A percentile compares a stretch with the other conserved stretches of the same genome.
phyloP scores from a whole-genome alignment of 2,888 invertebrate species.

The Microctonus brassicae region DNA sequence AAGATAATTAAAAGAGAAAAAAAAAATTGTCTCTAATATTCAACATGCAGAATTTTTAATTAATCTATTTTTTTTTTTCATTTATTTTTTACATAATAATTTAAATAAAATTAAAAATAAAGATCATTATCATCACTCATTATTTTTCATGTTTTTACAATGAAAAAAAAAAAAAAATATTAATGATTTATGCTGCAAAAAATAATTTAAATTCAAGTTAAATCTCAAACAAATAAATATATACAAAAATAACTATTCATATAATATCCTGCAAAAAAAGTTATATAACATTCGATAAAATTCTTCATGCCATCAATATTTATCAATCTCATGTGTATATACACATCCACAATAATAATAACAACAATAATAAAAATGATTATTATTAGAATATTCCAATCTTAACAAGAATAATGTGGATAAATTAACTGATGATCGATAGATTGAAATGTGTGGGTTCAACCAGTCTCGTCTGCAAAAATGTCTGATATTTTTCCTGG shows the following conservation, averaged over 20 bases:
- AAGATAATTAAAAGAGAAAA: no score
- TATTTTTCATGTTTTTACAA: no score
- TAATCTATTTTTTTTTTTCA: no score
- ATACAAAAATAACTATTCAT: neutral
- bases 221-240: no score
- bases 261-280: neutral
- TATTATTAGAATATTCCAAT: no score
- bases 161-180: neutral
- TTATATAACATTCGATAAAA: neutral
- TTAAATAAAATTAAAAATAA: no score
- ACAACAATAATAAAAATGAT: slow-evolving; percentile 25
- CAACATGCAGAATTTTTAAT: no score
- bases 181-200: no score
- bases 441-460: slow-evolving; percentile 23
- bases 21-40: no score
- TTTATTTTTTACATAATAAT: no score
- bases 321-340: slow-evolving; percentile 9
- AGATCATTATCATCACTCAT: no score
- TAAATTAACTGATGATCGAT: neutral
- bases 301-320: neutral
- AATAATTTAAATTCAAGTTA: no score
- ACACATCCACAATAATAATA: slow-evolving; percentile 35
- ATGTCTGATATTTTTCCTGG: slow-evolving; percentile 52
- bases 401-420: neutral
- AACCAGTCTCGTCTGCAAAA: slow-evolving; percentile 46